Percentiles rank a stretch among this genome's conserved stretches.
phyloP scores from a whole-genome alignment of 2,888 invertebrate species.

The Axea sp. region DNA sequence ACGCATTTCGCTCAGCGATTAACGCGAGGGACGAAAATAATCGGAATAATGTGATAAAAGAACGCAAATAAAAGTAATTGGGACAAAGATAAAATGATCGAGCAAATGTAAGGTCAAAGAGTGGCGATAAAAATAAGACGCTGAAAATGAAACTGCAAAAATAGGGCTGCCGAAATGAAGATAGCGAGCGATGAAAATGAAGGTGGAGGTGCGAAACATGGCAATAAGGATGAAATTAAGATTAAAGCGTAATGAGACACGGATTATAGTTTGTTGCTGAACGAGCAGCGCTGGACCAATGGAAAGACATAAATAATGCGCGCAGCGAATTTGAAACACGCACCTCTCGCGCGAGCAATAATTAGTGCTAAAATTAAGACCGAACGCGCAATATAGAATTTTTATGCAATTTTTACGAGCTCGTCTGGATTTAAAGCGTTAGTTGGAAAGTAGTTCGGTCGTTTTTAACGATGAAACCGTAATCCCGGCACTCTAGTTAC shows the following conservation, averaged over 20 bases:
- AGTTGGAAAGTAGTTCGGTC: not conserved
- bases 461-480: not conserved
- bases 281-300: not conserved
- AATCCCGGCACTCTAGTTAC: not conserved
- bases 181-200: conserved; percentile 16
- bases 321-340: not conserved
- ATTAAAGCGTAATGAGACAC: not conserved
- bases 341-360: not conserved
- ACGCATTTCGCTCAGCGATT: too few relatives aligned
- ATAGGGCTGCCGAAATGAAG: conserved; percentile 15
- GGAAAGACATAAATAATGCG: not conserved
- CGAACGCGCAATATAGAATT: not conserved
- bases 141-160: conserved; percentile 19
- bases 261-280: not conserved
- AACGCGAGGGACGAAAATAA: too few relatives aligned
- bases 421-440: not conserved
- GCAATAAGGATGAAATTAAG: conserved; percentile 14
- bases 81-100: conserved; percentile 14
- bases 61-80: conserved; percentile 19
- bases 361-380: not conserved
- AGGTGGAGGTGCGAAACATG: conserved; percentile 1
- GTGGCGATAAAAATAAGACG: conserved; percentile 30
- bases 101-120: conserved; percentile 20
- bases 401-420: not conserved
- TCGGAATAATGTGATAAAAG: too few relatives aligned